Conservation (phyloP, 2,113 vertebrate genomes). For the Urocitellus parryii region DNA sequence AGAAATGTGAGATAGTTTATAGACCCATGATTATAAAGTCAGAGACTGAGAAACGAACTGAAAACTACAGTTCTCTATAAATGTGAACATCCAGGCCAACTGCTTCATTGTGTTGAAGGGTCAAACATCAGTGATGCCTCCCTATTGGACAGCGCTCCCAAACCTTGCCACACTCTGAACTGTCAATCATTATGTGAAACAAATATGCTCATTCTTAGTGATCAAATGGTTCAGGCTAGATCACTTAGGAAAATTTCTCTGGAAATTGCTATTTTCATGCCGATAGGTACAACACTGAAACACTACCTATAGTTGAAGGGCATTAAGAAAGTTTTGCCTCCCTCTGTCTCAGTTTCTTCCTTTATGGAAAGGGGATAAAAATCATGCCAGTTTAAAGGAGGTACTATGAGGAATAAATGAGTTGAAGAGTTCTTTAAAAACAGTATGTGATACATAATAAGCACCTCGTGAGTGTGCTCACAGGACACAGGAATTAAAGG, state of each 20-base stretch:
- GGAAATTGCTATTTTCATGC: background rate
- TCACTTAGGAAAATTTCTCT: background rate
- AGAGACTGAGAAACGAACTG: background rate
- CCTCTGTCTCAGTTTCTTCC: constrained; percentile 56
- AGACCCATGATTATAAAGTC: background rate
- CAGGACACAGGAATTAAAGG: background rate
- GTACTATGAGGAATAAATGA: background rate
- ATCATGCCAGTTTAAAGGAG: background rate
- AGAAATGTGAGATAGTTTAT: background rate
- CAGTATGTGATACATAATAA: background rate
- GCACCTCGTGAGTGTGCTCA: background rate
- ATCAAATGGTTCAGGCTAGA: background rate
- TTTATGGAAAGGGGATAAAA: background rate
- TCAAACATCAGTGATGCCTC: background rate
- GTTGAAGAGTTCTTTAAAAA: background rate
- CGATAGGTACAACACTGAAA: background rate
- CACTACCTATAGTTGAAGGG: background rate
- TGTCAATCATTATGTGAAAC: background rate
- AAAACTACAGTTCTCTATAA: background rate
- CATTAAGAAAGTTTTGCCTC: background rate
- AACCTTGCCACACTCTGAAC: background rate
- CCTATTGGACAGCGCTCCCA: background rate
- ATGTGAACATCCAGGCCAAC: background rate
- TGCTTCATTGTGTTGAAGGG: rapidly evolving
- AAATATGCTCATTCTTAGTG: background rate